Evolutionary conservation across 2,888 invertebrate genomes (phyloP), one percentile per base, ranked within the genome.

Genomic region (Myopa testacea): DNA sequence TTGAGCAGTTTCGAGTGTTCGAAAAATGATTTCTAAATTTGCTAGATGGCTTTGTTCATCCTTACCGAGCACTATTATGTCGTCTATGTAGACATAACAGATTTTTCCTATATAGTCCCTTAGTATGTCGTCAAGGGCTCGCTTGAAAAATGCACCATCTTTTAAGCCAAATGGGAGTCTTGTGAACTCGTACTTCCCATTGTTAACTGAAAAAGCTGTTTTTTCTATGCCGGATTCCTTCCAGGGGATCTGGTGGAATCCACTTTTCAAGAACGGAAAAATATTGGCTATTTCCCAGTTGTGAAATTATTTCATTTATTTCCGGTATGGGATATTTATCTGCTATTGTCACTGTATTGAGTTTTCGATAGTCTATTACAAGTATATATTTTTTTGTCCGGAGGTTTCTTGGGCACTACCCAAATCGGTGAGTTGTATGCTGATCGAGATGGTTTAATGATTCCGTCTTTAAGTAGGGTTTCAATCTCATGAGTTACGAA

Each of bases 41-140:
- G 77, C 73, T 14, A 81, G 78, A 72, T 86, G 85, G 80, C 85
- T 85, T 77, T 85, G 81, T 14, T 85, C 70, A 2, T 79, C 80
- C 58, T 72, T 76, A 1, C 71, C 75, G 55, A 26, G 86, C n/a
- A n/a, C 78, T 14, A 88, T 81, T 4, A 85, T 83, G 74, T 87
- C 86, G 45, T 87, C 87, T 58, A 86, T 80, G 78, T 79, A 88
- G 87, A 26, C 26, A 26, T 26, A 26, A 2, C 26, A 26, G 2
- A 26, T 26, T 26, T 26, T 26, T 26, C 26, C 26, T 26, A 26
- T 26, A 26, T 26, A 2, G 26, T 26, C 26, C 26, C 26, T 26
- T 26, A 26, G 2, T 84, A 52, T 52, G 3, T 12, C 52, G 14
- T 52, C 26, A 26, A 26, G 26, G 26, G 26, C 26, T 26, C 26